These are phyloP conservation scores for Tenthredo mesomela DNA, from an alignment of 2,888 invertebrate genomes.

Conservation along the genomic window DNA sequence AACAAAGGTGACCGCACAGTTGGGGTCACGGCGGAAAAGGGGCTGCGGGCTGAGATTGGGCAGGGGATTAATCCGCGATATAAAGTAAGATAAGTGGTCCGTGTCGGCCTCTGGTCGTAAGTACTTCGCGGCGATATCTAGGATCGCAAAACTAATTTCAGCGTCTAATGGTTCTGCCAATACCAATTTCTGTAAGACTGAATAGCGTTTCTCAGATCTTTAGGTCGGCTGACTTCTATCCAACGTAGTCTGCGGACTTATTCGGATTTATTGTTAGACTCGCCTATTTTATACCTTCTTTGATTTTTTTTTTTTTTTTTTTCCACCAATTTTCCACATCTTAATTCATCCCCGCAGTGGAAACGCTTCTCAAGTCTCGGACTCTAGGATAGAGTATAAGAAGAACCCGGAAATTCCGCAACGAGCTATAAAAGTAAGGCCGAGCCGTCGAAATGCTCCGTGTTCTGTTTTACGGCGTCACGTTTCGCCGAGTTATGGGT, in stretches of 20 bases:
- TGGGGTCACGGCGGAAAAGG: constrained; percentile 26
- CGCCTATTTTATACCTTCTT: background rate
- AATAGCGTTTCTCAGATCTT: constrained; percentile 62
- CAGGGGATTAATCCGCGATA: constrained; percentile 67
- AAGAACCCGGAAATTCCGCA: background rate
- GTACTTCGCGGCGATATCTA: constrained; percentile 58
- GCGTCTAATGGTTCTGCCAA: constrained; percentile 72
- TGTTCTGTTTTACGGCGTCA: constrained; percentile 46
- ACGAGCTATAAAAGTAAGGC: constrained; percentile 31
- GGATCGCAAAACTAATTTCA: constrained; percentile 69
- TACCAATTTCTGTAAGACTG: constrained; percentile 69
- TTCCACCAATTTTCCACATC: background rate
- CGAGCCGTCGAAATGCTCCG: constrained; percentile 17
- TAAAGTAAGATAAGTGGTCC: constrained; percentile 70
- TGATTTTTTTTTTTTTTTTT: no score
- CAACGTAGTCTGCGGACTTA: background rate
- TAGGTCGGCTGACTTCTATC: background rate
- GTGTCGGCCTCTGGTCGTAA: constrained; percentile 59
- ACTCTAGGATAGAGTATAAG: background rate
- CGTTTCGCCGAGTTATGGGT: constrained; percentile 33
- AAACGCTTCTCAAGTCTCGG: background rate
- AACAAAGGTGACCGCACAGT: constrained; percentile 47
- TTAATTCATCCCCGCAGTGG: background rate
- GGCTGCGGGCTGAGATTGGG: constrained; percentile 39
- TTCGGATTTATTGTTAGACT: background rate